These are phyloP conservation scores for Siniperca scherzeri DNA, from an alignment of 2,797 vertebrate species.

Conservation along the genomic window DNA sequence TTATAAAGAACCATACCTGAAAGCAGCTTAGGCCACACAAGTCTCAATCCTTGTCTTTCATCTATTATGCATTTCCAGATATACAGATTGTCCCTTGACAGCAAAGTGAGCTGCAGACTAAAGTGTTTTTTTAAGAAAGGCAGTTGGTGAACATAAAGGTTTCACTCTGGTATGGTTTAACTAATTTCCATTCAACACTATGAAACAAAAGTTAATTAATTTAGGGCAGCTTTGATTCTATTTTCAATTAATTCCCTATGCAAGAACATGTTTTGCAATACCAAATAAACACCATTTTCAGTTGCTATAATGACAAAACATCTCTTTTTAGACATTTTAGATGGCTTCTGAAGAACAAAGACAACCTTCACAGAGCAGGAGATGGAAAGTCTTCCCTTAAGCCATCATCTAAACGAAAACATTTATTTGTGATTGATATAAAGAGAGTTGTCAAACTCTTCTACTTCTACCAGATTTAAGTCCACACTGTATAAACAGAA, in stretches of 20 bases:
- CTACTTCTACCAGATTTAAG: background rate
- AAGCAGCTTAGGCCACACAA: slow-evolving; percentile 27
- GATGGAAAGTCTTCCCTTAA: slow-evolving; percentile 43
- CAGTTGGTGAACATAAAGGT: background rate
- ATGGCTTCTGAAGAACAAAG: slow-evolving; percentile 65
- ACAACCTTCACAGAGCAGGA: slow-evolving; percentile 38
- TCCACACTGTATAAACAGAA: slow-evolving; percentile 30
- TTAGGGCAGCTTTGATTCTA: slow-evolving; percentile 16
- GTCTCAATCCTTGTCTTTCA: slow-evolving; percentile 25
- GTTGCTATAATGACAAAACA: slow-evolving; percentile 18
- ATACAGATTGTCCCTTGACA: slow-evolving; percentile 24
- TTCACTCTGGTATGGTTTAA: background rate
- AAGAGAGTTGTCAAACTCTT: slow-evolving; percentile 26
- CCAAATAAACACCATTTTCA: slow-evolving; percentile 16
- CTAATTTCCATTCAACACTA: slow-evolving; percentile 10
- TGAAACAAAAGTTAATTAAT: slow-evolving; percentile 33
- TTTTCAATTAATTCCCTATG: slow-evolving; percentile 12
- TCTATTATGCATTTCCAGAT: slow-evolving; percentile 45
- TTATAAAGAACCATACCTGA: slow-evolving; percentile 49
- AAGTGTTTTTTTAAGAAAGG: background rate
- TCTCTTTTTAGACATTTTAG: slow-evolving; percentile 39
- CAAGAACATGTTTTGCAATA: background rate
- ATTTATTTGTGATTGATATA: slow-evolving; percentile 41
- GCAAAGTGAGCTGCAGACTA: slow-evolving; percentile 5
- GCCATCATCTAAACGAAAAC: slow-evolving; percentile 48